Evolutionary conservation across 2,113 vertebrate species (phyloP).

Genomic region (Apodemus sylvaticus): DNA sequence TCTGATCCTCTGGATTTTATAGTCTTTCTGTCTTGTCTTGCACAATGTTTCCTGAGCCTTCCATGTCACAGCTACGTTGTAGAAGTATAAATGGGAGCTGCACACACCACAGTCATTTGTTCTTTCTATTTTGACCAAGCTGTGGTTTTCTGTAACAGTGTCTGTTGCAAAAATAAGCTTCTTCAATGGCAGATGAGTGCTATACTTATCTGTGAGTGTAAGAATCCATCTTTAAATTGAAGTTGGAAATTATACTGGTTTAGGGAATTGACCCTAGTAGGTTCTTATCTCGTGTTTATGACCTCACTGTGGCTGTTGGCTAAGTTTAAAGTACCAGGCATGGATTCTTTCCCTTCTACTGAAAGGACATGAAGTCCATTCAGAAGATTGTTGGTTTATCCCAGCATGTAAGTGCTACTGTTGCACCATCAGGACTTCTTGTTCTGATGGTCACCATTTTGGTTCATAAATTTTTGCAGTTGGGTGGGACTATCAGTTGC

Average conservation of each 20-base stretch:
- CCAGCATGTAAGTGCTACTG: background rate
- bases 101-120: too few species aligned
- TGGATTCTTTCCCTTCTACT: background rate
- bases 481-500: background rate
- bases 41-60: too few species aligned
- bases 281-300: background rate
- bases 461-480: background rate
- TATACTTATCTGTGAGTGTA: background rate
- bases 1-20: background rate
- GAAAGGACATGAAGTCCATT: background rate
- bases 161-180: background rate
- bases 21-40: background rate
- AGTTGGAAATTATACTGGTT: background rate
- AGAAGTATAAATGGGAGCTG: too few species aligned
- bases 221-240: background rate
- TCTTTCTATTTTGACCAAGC: background rate
- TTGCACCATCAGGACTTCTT: background rate
- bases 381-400: background rate
- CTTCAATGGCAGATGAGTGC: background rate
- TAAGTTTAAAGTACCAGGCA: background rate
- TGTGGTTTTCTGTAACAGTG: too few species aligned
- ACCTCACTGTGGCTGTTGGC: background rate
- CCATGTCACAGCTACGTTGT: too few species aligned
- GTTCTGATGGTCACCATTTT: background rate
- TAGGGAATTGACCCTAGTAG: background rate